Percentiles rank a stretch among this genome's conserved stretches.
Conservation (phyloP, 1,140 invertebrate species). For the Zaprionus vittiger region DNA sequence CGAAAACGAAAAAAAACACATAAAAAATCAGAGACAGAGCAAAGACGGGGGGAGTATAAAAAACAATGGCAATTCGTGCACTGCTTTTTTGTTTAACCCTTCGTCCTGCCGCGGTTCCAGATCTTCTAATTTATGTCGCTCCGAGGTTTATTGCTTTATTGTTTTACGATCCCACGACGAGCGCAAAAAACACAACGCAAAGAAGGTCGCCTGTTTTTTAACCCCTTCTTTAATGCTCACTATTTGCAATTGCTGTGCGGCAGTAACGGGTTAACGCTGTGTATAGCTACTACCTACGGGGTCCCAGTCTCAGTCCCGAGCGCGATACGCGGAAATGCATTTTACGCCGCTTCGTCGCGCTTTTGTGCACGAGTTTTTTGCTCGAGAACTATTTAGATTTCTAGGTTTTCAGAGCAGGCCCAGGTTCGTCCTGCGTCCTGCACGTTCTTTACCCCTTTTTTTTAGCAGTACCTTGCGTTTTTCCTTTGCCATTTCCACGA, state of each 20-base stretch:
- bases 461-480: conserved; percentile 13
- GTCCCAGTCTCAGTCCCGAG: neutral
- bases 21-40: conserved; percentile 42
- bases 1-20: conserved; percentile 16
- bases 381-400: conserved; percentile 71
- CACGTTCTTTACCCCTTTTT: conserved; percentile 13
- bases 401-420: conserved; percentile 73
- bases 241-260: conserved; percentile 68
- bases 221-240: conserved; percentile 61
- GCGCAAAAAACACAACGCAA: conserved; percentile 20
- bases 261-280: conserved; percentile 63
- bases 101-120: conserved; percentile 60
- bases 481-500: conserved; percentile 30
- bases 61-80: conserved; percentile 60
- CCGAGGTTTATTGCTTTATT: conserved; percentile 72
- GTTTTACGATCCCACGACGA: conserved; percentile 67
- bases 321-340: conserved; percentile 65
- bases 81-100: conserved; percentile 66
- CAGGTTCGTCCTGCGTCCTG: neutral
- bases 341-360: conserved; percentile 38
- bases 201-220: conserved; percentile 61
- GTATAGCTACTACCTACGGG: conserved; percentile 21
- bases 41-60: conserved; percentile 25
- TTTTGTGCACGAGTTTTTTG: conserved; percentile 44
- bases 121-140: conserved; percentile 74